These are phyloP conservation scores for Pteropus alecto DNA, from an alignment of 2,113 vertebrate species.

Conservation along the genomic window DNA sequence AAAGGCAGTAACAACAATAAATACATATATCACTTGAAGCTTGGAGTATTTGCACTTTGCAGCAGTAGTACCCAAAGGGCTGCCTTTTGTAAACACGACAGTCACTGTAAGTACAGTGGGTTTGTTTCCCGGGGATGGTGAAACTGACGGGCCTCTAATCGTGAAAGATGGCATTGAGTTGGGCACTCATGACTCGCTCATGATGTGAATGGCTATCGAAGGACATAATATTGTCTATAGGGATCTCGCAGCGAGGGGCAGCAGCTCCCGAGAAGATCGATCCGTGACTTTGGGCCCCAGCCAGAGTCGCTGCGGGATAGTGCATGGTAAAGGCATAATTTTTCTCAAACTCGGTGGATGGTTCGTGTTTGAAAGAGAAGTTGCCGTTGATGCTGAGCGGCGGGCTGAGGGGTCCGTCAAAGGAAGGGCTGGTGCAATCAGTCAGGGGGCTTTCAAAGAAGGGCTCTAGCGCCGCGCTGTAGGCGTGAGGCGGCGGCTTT, in stretches of 20 bases:
- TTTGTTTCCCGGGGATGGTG: constrained; percentile 68
- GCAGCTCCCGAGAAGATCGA: constrained; percentile 87
- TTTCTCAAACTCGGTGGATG: constrained; percentile 92
- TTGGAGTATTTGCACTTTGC: constrained; percentile 83
- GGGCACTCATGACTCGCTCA: constrained; percentile 95
- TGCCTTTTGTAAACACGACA: constrained; percentile 83
- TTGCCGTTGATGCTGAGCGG: constrained; percentile 98
- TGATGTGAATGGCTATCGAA: constrained; percentile 96
- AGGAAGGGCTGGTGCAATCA: constrained; percentile 91
- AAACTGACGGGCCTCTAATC: constrained; percentile 81
- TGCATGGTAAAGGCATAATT: constrained; percentile 95
- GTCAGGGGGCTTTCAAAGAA: constrained; percentile 94
- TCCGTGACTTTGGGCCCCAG: constrained; percentile 84
- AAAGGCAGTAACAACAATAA: constrained; percentile 87
- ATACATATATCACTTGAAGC: constrained; percentile 82
- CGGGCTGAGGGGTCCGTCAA: constrained; percentile 96
- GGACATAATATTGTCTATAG: constrained; percentile 92
- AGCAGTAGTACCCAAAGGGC: constrained; percentile 77
- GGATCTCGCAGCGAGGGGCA: constrained; percentile 90
- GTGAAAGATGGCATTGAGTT: constrained; percentile 97
- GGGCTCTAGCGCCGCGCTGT: constrained; percentile 89
- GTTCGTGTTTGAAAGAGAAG: constrained; percentile 98
- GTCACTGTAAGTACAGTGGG: constrained; percentile 74
- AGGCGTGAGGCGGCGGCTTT: constrained; percentile 88
- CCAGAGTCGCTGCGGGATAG: constrained; percentile 88